Conservation (phyloP, 2,888 invertebrate genomes). For the Hirtodrosophila cameraria region DNA sequence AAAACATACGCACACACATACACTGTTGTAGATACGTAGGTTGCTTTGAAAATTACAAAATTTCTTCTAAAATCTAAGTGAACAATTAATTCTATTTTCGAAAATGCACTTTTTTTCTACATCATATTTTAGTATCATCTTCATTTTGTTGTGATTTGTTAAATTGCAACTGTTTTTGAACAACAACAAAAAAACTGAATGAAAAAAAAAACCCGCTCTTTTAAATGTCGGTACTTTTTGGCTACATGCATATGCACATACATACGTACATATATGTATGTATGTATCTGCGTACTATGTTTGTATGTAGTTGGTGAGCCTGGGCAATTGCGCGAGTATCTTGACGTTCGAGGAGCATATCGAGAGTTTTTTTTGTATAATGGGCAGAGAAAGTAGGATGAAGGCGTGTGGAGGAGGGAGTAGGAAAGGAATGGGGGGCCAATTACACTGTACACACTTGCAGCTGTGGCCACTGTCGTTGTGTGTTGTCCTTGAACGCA, state of each 20-base stretch:
- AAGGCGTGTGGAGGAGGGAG: neutral
- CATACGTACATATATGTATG: neutral
- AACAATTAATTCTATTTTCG: slow-evolving; percentile 63
- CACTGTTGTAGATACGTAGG: slow-evolving; percentile 23
- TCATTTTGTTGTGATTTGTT: slow-evolving; percentile 1
- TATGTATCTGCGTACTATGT: neutral
- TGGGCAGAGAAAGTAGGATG: slow-evolving; percentile 4
- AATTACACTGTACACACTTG: slow-evolving; percentile 51
- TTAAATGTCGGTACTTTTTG: slow-evolving; percentile 33
- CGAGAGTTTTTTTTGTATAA: slow-evolving; percentile 37
- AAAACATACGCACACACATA: slow-evolving; percentile 57
- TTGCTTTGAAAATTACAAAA: slow-evolving; percentile 59
- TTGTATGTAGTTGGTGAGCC: slow-evolving; percentile 27
- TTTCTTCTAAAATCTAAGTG: slow-evolving; percentile 54
- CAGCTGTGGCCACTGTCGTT: slow-evolving; percentile 57
- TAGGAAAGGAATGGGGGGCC: neutral
- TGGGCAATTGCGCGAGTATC: slow-evolving; percentile 37
- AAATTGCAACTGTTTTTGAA: slow-evolving; percentile 24
- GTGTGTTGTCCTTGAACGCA: slow-evolving; percentile 79
- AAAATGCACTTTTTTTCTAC: slow-evolving; percentile 48
- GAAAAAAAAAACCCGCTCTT: slow-evolving; percentile 54
- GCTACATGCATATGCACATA: neutral
- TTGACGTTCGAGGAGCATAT: slow-evolving; percentile 31
- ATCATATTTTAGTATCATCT: slow-evolving; percentile 14
- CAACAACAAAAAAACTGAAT: slow-evolving; percentile 11